Base-by-base conservation (phyloP, 1,140 invertebrate genomes). In the Cotesia chilonis region DNA sequence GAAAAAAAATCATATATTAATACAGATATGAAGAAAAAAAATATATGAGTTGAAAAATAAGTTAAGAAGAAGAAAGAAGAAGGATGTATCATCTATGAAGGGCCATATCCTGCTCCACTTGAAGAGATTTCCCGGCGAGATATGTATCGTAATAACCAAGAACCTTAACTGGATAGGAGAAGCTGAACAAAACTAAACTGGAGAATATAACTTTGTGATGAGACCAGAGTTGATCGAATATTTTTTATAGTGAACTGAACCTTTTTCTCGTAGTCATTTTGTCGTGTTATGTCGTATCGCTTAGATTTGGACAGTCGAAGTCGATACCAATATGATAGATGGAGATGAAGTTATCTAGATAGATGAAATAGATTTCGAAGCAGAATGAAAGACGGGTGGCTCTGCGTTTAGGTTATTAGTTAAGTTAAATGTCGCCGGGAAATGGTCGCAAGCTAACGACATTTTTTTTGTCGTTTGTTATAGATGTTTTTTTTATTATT, bases 251-350 rank as follows among this genome's bases (percentile, higher is more conserved):
- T 12, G 5, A 28, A 9, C 4, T 28, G 5, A 28, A 12, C 12
- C 14, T 61, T 61, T 10, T 20, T 61, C 28, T 61, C 28, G 28
- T 28, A 28, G 28, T 28, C 28, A 3, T 28, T 28, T 47, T 47
- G 41, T 47, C 41, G 6, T 47, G 6, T 47, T 20, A 28, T 61
- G 17, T 28, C 59, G 7, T 61, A 20, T 61, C 59, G 59, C 35
- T 61, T 61, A 20, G 35, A 61, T 61, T 61, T 61, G 59, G 59
- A 61, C 28, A 61, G 9, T 28, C 4, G 14, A 61, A 61, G 9
- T 28, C 14, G 14, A 61, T 61, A 61, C 59, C 59, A 61, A 61
- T 61, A 61, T 61, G 59, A 28, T 9, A 61, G 59, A 61, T 61
- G 59, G 20, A 61, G 17, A 61, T 61, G 59, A 28, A 61, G 17